Conservation (phyloP, 2,797 vertebrate genomes). For the Pristis pectinata region DNA sequence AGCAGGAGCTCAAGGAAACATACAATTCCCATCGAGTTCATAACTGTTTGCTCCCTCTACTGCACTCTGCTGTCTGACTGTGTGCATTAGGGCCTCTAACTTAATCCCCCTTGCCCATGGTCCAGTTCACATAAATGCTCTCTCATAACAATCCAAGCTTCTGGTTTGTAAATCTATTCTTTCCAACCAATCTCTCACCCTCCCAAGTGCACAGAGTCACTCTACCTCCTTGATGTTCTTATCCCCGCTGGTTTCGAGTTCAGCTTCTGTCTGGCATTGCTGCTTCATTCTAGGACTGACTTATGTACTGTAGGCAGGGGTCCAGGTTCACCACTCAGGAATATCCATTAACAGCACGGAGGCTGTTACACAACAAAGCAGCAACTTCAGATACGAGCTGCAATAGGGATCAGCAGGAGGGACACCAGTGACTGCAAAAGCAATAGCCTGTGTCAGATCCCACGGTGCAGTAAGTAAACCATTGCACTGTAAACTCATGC, state of each 20-base stretch:
- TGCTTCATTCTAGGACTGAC: neutral
- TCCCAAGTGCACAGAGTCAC: neutral
- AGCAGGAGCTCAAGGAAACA: no score
- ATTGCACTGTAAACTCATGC: neutral
- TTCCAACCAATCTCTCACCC: neutral
- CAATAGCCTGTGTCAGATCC: neutral
- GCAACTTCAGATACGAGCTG: neutral
- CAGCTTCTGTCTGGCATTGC: neutral
- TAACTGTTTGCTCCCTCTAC: neutral
- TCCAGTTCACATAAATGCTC: neutral
- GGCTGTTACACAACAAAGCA: neutral
- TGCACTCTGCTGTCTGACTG: neutral
- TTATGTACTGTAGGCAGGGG: neutral
- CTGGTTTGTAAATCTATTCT: neutral
- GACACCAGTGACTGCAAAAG: neutral
- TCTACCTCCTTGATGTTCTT: neutral
- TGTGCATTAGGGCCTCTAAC: no score
- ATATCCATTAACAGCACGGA: neutral
- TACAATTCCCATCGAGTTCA: no score
- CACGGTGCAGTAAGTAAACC: slow-evolving; percentile 10
- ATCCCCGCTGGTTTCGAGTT: neutral
- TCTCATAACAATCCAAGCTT: neutral
- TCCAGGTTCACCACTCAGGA: neutral
- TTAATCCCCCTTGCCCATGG: neutral
- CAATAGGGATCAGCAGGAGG: neutral